Evolutionary conservation across 2,113 vertebrate genomes (phyloP).

Genomic region (Sprattus sprattus): DNA sequence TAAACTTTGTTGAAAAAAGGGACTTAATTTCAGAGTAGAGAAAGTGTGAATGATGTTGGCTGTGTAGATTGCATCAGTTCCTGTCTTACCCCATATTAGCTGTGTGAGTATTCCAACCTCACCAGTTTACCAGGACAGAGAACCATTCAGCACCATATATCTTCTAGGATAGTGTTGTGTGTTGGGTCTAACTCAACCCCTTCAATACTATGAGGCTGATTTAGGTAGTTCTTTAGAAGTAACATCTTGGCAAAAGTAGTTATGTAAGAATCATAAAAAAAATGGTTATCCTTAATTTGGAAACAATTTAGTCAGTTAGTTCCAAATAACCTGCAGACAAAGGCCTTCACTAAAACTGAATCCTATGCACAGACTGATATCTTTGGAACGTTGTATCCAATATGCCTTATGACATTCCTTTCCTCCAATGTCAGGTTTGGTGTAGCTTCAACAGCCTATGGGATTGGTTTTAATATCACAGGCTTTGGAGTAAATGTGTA

Average conservation of each 20-base stretch:
- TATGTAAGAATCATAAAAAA: too few relatives aligned
- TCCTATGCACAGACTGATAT: too few relatives aligned
- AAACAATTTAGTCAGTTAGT: too few relatives aligned
- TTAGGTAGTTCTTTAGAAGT: not conserved
- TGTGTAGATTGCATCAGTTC: not conserved
- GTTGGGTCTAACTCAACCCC: not conserved
- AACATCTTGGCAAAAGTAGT: too few relatives aligned
- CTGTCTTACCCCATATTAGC: too few relatives aligned
- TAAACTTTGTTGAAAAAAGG: not conserved
- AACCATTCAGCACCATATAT: not conserved
- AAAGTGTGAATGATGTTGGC: not conserved
- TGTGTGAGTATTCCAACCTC: not conserved
- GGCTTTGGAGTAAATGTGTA: constrained; percentile 71
- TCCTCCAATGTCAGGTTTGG: constrained; percentile 57
- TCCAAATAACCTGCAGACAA: too few relatives aligned
- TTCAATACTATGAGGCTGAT: not conserved
- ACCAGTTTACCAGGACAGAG: not conserved
- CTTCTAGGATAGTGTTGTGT: not conserved
- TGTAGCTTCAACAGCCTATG: constrained; percentile 65
- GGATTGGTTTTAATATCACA: constrained; percentile 70
- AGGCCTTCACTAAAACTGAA: too few relatives aligned
- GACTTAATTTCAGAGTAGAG: not conserved
- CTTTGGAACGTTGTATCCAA: not conserved
- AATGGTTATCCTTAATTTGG: too few relatives aligned
- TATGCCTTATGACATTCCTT: not conserved